These are phyloP conservation scores for Pterois miles DNA, from an alignment of 2,797 vertebrate species.

Conservation along the genomic window DNA sequence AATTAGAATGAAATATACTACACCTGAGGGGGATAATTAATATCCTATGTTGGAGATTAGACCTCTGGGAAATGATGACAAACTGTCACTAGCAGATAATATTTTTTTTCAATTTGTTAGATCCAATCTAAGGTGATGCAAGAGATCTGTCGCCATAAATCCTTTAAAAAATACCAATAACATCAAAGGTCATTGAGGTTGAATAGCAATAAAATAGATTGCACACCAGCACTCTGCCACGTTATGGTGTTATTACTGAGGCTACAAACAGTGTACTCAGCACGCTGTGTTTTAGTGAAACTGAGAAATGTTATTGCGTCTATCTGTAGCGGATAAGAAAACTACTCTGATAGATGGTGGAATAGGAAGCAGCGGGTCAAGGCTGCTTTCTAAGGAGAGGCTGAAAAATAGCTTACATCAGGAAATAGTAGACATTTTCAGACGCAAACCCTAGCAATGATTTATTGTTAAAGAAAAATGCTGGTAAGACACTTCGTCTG, in stretches of 20 bases:
- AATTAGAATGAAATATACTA: conserved; percentile 12
- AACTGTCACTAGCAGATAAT: not conserved
- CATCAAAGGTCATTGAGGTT: conserved; percentile 7
- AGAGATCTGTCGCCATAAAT: not conserved
- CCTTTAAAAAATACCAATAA: not conserved
- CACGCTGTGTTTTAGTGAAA: not conserved
- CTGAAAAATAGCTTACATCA: not conserved
- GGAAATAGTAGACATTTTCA: not conserved
- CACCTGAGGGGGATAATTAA: not conserved
- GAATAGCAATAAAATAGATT: not conserved
- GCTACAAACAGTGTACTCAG: conserved; percentile 10
- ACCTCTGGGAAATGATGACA: not conserved
- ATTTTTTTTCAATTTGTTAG: not conserved
- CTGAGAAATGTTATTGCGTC: not conserved
- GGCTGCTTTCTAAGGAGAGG: not conserved
- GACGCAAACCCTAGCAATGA: not conserved
- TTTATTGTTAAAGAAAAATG: not conserved
- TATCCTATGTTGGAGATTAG: not conserved
- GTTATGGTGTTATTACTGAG: not conserved
- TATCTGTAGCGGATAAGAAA: conserved; percentile 19
- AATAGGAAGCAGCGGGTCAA: not conserved
- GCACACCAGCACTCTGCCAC: not conserved
- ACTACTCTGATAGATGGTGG: not conserved
- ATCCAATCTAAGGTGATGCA: not conserved
- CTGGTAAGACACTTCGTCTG: not conserved